Evolutionary conservation across 1,140 invertebrate genomes (phyloP).

Genomic region (Lasaia peninsularis): DNA sequence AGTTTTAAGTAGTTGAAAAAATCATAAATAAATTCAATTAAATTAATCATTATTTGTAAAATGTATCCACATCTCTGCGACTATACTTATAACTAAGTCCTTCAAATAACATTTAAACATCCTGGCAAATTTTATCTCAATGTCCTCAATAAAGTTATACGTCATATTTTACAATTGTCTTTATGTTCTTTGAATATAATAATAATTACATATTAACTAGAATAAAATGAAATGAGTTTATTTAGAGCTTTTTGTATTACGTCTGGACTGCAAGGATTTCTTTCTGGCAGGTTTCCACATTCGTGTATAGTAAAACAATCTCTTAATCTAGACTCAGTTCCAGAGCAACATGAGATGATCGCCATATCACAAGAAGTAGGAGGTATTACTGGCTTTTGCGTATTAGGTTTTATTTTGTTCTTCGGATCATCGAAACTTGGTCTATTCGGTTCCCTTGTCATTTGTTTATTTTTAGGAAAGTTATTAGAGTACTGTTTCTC

Average conservation of each 20-base stretch:
- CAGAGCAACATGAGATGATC: slow-evolving; percentile 81
- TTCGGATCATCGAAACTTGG: not conserved
- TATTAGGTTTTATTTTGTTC: not conserved
- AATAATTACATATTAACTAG: not conserved
- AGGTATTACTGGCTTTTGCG: not conserved
- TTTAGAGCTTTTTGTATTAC: not conserved
- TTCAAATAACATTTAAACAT: not conserved
- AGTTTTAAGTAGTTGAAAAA: no score
- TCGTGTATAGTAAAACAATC: slow-evolving; percentile 82
- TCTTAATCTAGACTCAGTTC: slow-evolving; percentile 52
- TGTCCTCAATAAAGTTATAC: not conserved
- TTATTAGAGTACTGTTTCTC: not conserved
- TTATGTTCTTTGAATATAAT: not conserved
- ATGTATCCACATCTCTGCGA: no score
- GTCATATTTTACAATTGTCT: not conserved
- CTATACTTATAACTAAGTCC: no score
- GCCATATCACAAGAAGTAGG: slow-evolving; percentile 81
- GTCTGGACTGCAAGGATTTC: not conserved
- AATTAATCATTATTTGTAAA: no score
- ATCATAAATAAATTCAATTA: no score
- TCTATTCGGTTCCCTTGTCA: not conserved
- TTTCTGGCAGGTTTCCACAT: slow-evolving; percentile 71
- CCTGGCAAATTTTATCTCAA: not conserved
- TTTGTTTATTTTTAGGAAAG: not conserved
- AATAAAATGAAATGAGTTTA: not conserved